Conservation (phyloP, 2,797 vertebrate species). For the Adelosebastes latens region DNA sequence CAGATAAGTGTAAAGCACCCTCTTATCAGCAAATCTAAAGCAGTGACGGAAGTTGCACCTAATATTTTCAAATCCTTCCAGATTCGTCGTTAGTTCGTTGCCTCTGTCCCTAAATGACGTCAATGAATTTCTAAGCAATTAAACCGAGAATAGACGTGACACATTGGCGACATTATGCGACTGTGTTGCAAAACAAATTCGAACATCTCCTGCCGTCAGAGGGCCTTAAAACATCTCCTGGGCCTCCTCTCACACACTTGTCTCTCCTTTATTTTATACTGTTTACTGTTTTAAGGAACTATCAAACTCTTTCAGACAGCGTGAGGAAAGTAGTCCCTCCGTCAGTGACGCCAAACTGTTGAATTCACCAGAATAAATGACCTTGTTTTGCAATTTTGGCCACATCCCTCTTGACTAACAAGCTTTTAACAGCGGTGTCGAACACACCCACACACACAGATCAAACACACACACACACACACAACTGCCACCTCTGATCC, state of each 20-base stretch:
- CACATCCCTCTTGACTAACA: slow-evolving; percentile 38
- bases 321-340: background rate
- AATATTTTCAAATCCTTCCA: slow-evolving; percentile 6
- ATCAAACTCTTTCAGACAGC: background rate
- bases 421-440: slow-evolving; percentile 29
- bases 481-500: slow-evolving; percentile 53
- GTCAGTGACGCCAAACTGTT: slow-evolving; percentile 11
- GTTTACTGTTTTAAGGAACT: background rate
- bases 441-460: background rate
- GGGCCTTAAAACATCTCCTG: background rate
- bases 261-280: background rate
- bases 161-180: background rate
- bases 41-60: background rate
- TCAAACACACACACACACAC: background rate
- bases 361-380: slow-evolving; percentile 19
- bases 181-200: slow-evolving; percentile 14
- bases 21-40: background rate
- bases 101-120: slow-evolving; percentile 31
- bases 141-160: slow-evolving; percentile 12
- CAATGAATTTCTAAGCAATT: slow-evolving; percentile 35
- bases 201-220: background rate
- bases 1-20: slow-evolving; percentile 11
- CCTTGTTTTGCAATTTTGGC: slow-evolving; percentile 36
- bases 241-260: background rate
- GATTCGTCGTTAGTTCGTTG: background rate